phyloP scores from a whole-genome alignment of 2,113 vertebrate species.

The Melanocharis versteri region DNA sequence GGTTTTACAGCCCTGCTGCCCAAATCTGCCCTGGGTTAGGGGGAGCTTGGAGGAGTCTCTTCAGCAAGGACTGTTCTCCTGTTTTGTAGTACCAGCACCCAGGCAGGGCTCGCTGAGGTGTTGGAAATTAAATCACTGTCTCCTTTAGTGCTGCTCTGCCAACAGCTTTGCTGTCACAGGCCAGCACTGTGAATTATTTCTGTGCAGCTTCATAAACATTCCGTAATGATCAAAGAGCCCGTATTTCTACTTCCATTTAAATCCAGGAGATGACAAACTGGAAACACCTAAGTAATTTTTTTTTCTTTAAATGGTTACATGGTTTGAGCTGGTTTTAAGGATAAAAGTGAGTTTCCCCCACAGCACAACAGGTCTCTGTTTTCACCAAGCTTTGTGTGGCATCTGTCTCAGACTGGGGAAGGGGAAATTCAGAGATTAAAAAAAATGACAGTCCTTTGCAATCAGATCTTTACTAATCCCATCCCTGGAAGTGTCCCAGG shows the following conservation, averaged over 20 bases:
- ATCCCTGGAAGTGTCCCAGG: not conserved
- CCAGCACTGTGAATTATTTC: not conserved
- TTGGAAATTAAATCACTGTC: not conserved
- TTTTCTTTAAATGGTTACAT: not conserved
- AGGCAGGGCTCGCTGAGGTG: not conserved
- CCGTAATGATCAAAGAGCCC: not conserved
- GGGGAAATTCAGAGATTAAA: not conserved
- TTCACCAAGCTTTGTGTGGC: not conserved
- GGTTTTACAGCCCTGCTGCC: not conserved
- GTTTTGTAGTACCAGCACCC: not conserved
- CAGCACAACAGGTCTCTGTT: not conserved
- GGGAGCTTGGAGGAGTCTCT: not conserved
- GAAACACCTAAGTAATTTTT: not conserved
- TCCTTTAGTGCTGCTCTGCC: not conserved
- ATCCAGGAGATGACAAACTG: not conserved
- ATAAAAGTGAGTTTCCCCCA: not conserved
- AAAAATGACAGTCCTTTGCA: not conserved
- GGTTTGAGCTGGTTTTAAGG: not conserved
- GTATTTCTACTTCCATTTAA: not conserved
- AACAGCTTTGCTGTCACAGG: not conserved
- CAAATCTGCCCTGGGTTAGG: not conserved
- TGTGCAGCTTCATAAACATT: not conserved
- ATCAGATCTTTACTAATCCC: not conserved
- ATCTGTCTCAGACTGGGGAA: not conserved
- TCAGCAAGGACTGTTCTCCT: not conserved